Evolutionary conservation across 1,140 invertebrate genomes (phyloP), one percentile per base, ranked within the genome.

Genomic region (Trypoxylus dichotomus): DNA sequence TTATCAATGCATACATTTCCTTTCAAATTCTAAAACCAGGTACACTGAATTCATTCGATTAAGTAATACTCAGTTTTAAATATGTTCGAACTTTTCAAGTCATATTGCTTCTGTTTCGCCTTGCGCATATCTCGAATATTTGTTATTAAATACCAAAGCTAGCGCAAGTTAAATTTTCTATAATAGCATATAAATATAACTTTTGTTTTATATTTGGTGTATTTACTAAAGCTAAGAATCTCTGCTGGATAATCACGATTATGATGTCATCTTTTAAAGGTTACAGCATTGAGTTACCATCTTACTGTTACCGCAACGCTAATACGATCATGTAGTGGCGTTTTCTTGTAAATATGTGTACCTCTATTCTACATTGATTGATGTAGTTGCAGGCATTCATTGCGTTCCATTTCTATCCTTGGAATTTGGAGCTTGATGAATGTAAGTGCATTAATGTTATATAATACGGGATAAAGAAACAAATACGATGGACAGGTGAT

Each of bases 261-360:
- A 68, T 68, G 60, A 68, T 68, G 60, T 68, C 60, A 68, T 68
- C 13, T 24, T 13, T 25, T 68, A 68, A 68, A 68, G 60, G 60
- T 68, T 68, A 68, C 60, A 24, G 6, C 60, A 68, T 29, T 15
- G 11, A 24, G 60, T 68, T 68, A 24, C 60, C 60, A 27, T 68
- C 60, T 24, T 68, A 29, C 60, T 68, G 60, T 68, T 68, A 68
- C 6, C 25, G 25, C 11, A n/a, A 13, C 21, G 21, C 27, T 68
- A 68, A 68, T 68, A 21, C 27, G 60, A 68, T 27, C 60, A 21
- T 24, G 24, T 25, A 68, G 60, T 68, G 27, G 60, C 60, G 27
- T 27, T 68, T 8, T 68, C 60, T 68, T 27, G 60, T 68, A 68
- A 68, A 68, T 68, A 68, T 13, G 60, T 24, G 60, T 68, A 68